Percentiles rank a stretch among this genome's conserved stretches.
Evolutionary conservation across 1,140 invertebrate genomes (phyloP).

Genomic region (Achatina immaculata): DNA sequence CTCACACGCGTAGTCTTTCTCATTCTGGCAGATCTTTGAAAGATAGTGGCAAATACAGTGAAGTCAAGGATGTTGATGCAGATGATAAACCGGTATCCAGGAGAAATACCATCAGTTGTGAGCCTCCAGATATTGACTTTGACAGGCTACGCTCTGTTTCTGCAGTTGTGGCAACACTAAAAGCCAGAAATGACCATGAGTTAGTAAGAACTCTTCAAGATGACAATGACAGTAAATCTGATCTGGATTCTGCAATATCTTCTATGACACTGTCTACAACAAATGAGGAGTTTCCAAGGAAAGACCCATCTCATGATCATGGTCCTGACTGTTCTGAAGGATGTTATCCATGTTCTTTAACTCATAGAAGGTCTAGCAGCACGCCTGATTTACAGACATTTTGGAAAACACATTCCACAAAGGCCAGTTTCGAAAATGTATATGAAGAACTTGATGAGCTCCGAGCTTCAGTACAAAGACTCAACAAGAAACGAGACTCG

Average conservation of each 20-base stretch:
- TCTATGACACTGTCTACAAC: neutral
- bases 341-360: neutral
- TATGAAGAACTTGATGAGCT: constrained; percentile 32
- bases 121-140: neutral
- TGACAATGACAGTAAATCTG: neutral
- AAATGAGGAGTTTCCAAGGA: neutral
- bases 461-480: neutral
- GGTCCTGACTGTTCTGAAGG: neutral
- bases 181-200: neutral
- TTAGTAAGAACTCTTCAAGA: neutral
- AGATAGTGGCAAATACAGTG: neutral
- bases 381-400: constrained; percentile 7
- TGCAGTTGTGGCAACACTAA: neutral
- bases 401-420: neutral
- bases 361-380: constrained; percentile 16
- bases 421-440: neutral
- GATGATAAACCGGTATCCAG: neutral
- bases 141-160: neutral
- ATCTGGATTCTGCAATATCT: neutral
- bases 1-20: neutral
- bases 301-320: neutral
- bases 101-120: neutral
- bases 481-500: neutral
- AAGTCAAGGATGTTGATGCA: neutral
- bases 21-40: neutral